These are phyloP conservation scores for Tetrao urogallus DNA, from an alignment of 2,113 vertebrate genomes.

Conservation along the genomic window DNA sequence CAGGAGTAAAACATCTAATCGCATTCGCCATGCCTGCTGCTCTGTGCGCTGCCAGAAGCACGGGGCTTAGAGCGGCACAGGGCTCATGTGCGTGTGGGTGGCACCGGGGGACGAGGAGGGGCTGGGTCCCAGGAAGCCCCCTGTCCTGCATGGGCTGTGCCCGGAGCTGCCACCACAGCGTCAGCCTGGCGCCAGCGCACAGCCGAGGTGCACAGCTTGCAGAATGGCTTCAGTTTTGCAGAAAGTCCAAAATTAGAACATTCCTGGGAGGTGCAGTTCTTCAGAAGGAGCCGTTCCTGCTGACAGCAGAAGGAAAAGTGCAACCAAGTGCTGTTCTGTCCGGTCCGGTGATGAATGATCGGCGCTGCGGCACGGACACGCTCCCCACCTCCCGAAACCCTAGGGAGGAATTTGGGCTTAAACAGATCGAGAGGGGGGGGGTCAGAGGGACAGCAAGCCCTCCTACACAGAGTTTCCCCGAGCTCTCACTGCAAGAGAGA, in stretches of 20 bases:
- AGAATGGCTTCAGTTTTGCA: background rate
- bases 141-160: no score
- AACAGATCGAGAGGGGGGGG: background rate
- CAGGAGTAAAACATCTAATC: background rate
- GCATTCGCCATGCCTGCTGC: background rate
- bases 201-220: rapidly evolving
- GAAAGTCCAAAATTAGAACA: background rate
- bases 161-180: background rate
- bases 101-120: background rate
- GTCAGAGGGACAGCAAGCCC: background rate
- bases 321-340: background rate
- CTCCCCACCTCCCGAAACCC: background rate
- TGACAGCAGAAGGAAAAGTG: background rate
- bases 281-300: background rate
- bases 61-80: background rate
- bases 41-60: background rate
- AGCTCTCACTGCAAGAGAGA: background rate
- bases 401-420: background rate
- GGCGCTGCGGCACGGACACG: rapidly evolving
- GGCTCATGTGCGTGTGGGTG: background rate
- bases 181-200: background rate
- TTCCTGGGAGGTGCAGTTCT: background rate
- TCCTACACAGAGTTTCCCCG: background rate
- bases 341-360: background rate
- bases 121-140: no score